A percentile compares a stretch with the other conserved stretches of the same genome.
Conservation (phyloP, 2,888 invertebrate genomes). For the Idaea biselata region DNA sequence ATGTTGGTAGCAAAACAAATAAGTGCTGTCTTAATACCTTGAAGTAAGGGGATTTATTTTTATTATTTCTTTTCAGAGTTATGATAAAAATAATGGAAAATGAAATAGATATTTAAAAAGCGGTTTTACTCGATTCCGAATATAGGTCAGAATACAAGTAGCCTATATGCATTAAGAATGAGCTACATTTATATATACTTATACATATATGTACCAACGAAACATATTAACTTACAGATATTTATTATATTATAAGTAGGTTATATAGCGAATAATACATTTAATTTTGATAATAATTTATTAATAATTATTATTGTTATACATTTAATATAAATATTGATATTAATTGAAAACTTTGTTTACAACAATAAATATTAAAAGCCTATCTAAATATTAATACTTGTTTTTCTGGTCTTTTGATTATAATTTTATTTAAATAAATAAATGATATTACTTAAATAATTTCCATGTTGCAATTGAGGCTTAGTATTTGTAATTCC, state of each 20-base stretch:
- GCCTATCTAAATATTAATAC: slow-evolving; percentile 15
- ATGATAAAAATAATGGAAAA: background rate
- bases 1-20: too few relatives aligned
- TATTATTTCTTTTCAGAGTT: slow-evolving; percentile 21
- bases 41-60: too few relatives aligned
- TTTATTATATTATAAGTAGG: too few relatives aligned
- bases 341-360: slow-evolving; percentile 22
- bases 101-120: background rate
- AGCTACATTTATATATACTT: too few relatives aligned
- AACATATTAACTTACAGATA: too few relatives aligned
- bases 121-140: too few relatives aligned
- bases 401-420: background rate
- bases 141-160: too few relatives aligned
- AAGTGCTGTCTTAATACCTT: too few relatives aligned
- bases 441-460: slow-evolving; percentile 38
- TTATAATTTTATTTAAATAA: slow-evolving; percentile 29
- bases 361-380: slow-evolving; percentile 30
- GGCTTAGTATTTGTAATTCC: slow-evolving; percentile 85
- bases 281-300: slow-evolving; percentile 10
- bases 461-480: slow-evolving; percentile 74
- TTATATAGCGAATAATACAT: background rate
- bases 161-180: too few relatives aligned
- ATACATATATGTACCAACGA: too few relatives aligned
- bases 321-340: slow-evolving; percentile 16
- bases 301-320: slow-evolving; percentile 16